These are phyloP conservation scores for Lasioglossum albipes DNA, from an alignment of 1,140 invertebrate species.

Conservation along the genomic window DNA sequence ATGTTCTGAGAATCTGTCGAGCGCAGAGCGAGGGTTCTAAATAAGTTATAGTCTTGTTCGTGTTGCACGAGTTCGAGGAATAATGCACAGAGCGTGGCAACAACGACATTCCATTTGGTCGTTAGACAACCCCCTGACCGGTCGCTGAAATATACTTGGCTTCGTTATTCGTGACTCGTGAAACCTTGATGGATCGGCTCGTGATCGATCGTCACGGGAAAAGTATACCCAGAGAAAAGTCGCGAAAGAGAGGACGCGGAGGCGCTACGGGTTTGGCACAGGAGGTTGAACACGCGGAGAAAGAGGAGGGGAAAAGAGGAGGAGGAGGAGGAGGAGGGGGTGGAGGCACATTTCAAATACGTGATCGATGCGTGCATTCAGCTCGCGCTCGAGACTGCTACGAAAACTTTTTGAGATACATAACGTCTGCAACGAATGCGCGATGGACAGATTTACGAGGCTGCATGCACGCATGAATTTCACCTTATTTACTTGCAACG, in stretches of 20 bases:
- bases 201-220: constrained; percentile 47
- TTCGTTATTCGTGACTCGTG: constrained; percentile 53
- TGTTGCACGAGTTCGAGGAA: neutral
- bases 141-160: constrained; percentile 48
- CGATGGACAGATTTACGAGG: constrained; percentile 60
- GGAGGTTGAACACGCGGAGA: neutral
- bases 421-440: constrained; percentile 54
- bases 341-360: constrained; percentile 50
- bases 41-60: too few species aligned
- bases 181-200: constrained; percentile 64
- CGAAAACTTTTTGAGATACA: constrained; percentile 55
- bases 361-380: constrained; percentile 69
- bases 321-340: neutral
- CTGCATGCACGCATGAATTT: constrained; percentile 12
- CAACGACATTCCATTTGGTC: constrained; percentile 50
- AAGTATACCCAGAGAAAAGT: constrained; percentile 30
- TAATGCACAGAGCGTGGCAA: constrained; percentile 14
- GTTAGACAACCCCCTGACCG: constrained; percentile 25
- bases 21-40: too few species aligned
- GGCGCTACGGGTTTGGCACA: too few species aligned
- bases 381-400: constrained; percentile 18
- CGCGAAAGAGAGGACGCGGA: constrained; percentile 12
- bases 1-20: too few species aligned
- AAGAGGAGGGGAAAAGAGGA: rapidly evolving
- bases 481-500: neutral